These are phyloP conservation scores for Pelodiscus sinensis DNA, from an alignment of 2,113 vertebrate genomes.

Conservation along the genomic window DNA sequence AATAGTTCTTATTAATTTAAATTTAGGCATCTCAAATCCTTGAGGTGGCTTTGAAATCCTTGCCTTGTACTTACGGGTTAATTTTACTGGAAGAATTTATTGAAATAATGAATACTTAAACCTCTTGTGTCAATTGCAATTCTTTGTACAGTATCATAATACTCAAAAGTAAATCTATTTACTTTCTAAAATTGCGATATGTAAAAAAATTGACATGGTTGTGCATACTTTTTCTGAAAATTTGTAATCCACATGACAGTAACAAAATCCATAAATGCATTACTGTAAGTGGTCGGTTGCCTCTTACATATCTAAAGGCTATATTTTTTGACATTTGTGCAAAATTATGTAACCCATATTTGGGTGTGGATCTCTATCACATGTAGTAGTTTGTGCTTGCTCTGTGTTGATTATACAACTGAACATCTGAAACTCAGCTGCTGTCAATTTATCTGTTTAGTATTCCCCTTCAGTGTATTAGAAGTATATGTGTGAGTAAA, in stretches of 20 bases:
- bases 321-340: neutral
- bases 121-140: neutral
- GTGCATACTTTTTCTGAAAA: neutral
- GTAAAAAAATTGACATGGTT: neutral
- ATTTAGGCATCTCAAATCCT: neutral
- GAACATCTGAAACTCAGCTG: neutral
- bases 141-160: neutral
- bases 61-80: neutral
- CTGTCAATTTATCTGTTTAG: neutral
- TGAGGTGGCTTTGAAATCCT: neutral
- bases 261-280: neutral
- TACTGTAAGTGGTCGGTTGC: neutral
- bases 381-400: neutral
- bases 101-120: neutral
- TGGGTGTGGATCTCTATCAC: too few relatives aligned
- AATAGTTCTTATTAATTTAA: neutral
- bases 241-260: neutral
- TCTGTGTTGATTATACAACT: neutral
- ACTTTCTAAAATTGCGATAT: neutral
- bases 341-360: neutral
- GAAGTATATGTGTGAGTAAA: neutral
- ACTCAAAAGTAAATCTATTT: neutral
- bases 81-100: neutral
- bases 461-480: neutral
- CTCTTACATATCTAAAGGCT: rapidly evolving